Evolutionary conservation across 2,797 vertebrate species (phyloP), one percentile per base, ranked within the genome.

Genomic region (Pagetopsis macropterus): DNA sequence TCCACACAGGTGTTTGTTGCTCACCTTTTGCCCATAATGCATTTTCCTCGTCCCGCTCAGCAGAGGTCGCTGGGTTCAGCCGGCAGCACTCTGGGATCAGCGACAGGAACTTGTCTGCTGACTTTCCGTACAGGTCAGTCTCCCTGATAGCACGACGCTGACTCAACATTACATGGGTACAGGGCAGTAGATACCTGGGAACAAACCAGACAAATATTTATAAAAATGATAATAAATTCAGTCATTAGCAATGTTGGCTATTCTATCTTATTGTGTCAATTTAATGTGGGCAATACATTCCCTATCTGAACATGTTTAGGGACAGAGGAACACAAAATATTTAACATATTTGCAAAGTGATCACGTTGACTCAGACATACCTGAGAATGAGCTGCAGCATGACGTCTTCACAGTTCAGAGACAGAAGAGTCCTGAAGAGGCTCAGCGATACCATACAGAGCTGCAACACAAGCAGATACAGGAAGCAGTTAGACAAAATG

Each of bases 141-240:
- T 99, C 98, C 83, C 94, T 93, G 70, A 99, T 96, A 0, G 98
- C 97, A 2, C 97, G 94, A 45, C 96, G 94, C 94, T 99, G 98
- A 93, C 98, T 99, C 90, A 98, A 91, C 98, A 99, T 99, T 60
- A 99, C 96, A 0, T 99, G 98, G 75, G 96, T 98, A 89, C 97
- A 99, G 21, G 98, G 98, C 86, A 99, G 93, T 79, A 99, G 95
- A 94, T 98, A 99, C 96, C 98, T 99, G 81, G 0, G 46, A 60
- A 45, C 9, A 19, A 60, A 68, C 15, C 16, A 4, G 3, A 2
- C 10, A 57, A 1, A 37, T 9, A 52, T 9, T 1, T 21, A 59
- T 17, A 57, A 12, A 48, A 9, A 37, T n/a, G n/a, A 14, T 51
- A 31, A 27, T 14, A 16, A 46, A 57, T 57, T 15, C 23, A 33